Evolutionary conservation across 2,113 vertebrate species (phyloP), one percentile per base, ranked within the genome.

Genomic region (Turdus rufiventris): DNA sequence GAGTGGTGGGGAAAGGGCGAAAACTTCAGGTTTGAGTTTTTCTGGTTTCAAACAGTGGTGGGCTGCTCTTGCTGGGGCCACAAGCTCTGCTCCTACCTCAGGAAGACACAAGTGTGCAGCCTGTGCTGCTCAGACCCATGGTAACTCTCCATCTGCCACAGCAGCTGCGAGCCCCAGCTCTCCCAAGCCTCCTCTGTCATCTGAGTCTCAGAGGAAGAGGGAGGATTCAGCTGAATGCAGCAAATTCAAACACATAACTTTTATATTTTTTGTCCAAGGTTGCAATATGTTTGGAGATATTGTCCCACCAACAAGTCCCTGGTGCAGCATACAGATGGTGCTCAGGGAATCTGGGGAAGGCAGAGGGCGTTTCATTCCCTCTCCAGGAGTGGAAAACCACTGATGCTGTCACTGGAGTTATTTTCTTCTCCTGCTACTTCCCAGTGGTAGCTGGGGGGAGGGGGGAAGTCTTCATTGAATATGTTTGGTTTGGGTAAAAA

Each of bases 131-230:
- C 65, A 88, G 89, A 73, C 58, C 94, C 8, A 5, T 28, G 79
- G 67, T 68, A 90, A 56, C 88, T 28, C 80, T 94, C 96, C 94
- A 97, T 97, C 96, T 97, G 96, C 90, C 88, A 61, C 56, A 77
- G 91, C 95, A 96, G 94, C 95, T 96, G 96, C 0, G 18, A 96
- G 87, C 88, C 67, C 62, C 34, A 3, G 78, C 33, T 3, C 81
- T 87, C 77, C 91, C 42, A 18, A 91, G 78, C 85, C 89, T 94
- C 90, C 74, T 60, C 88, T 88, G 79, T 63, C 93, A 90, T 80
- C 85, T 0, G 2, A 93, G 51, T 67, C 94, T 91, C 65, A 0
- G 61, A 96, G 90, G 78, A 53, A 85, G 91, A 8, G 34, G 51
- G 62, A 88, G 74, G 78, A 96, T 88, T 96, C 89, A 85, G 91